A percentile compares a stretch with the other conserved stretches of the same genome.
These are phyloP conservation scores for Ianthella basta DNA, from an alignment of 37 sponge, comb jelly and placozoan species.

Conservation along the genomic window DNA sequence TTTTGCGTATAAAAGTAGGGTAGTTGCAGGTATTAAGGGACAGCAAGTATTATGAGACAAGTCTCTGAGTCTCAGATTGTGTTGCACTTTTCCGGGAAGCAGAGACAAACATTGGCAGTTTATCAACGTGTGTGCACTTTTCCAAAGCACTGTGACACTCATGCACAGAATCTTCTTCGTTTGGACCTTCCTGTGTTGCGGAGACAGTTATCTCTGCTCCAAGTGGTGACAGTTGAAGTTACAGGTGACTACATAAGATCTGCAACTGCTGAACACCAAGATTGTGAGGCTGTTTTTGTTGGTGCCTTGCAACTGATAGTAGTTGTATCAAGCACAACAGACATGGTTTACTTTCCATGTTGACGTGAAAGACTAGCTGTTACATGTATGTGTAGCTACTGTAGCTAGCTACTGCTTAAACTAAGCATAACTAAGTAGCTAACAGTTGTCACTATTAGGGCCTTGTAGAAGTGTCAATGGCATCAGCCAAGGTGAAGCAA, in stretches of 20 bases:
- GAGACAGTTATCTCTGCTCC: not conserved
- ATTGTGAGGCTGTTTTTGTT: not conserved
- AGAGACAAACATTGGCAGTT: no score
- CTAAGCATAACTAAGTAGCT: not conserved
- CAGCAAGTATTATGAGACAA: no score
- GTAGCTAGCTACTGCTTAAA: no score
- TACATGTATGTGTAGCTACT: no score
- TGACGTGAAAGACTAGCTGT: not conserved
- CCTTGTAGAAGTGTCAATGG: constrained; percentile 21
- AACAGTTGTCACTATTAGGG: not conserved
- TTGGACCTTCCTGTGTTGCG: not conserved
- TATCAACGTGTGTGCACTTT: no score
- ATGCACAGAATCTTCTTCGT: no score
- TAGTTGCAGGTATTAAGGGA: no score
- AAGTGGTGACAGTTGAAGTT: not conserved
- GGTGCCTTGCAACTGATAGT: not conserved
- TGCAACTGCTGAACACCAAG: not conserved
- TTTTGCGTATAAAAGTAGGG: no score
- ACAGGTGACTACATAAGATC: not conserved
- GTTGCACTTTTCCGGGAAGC: no score
- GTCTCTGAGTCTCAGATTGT: no score
- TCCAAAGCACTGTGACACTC: no score
- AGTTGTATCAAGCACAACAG: constrained; percentile 6
- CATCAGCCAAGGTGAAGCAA: constrained; percentile 38
- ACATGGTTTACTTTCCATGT: not conserved